Percentiles rank a stretch among this genome's conserved stretches.
Evolutionary conservation across 2,797 vertebrate genomes (phyloP).

Genomic region (Masticophis lateralis): DNA sequence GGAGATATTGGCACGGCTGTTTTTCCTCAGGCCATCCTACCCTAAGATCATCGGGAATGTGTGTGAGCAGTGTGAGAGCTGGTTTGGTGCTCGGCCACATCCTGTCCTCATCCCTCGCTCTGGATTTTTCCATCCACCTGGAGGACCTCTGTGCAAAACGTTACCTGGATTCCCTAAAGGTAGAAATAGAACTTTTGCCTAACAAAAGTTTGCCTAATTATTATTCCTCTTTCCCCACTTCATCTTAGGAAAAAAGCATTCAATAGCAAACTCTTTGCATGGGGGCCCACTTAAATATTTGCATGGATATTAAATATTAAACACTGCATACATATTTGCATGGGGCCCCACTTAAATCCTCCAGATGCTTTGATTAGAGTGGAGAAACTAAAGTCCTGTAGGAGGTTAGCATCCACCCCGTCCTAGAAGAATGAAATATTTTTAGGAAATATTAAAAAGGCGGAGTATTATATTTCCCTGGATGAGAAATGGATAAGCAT

Average conservation of each 20-base stretch:
- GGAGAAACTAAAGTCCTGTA: not conserved
- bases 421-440: too few relatives aligned
- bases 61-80: conserved; percentile 75
- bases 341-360: not conserved
- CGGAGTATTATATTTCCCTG: too few relatives aligned
- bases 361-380: not conserved
- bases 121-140: conserved; percentile 79
- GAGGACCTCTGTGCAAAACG: conserved; percentile 67
- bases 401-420: too few relatives aligned
- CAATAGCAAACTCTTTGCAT: not conserved
- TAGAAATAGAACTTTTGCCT: not conserved
- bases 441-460: too few relatives aligned
- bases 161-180: conserved; percentile 76
- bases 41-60: conserved; percentile 71
- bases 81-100: conserved; percentile 68
- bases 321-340: not conserved
- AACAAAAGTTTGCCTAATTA: not conserved
- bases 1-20: conserved; percentile 76
- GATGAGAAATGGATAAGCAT: too few relatives aligned
- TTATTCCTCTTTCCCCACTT: not conserved
- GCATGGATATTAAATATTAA: too few relatives aligned
- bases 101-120: conserved; percentile 74
- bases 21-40: conserved; percentile 59
- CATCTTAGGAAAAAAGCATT: not conserved
- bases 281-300: not conserved